Conservation (phyloP, 1,140 invertebrate species). For the Drosophila subpulchrella region DNA sequence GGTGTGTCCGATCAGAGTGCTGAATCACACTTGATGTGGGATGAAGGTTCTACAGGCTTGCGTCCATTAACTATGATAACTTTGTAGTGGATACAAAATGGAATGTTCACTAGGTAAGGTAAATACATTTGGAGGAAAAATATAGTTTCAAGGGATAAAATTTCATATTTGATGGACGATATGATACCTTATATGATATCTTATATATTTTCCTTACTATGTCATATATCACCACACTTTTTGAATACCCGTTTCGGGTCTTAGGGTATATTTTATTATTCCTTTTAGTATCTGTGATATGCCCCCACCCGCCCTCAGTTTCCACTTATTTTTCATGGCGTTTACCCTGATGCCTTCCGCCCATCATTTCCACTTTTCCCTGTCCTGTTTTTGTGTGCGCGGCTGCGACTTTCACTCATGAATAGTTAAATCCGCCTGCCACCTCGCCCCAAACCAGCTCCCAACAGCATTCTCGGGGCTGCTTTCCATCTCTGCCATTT, state of each 20-base stretch:
- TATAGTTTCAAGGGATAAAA: no score
- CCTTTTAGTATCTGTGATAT: conserved; percentile 35
- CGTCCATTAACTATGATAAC: background rate
- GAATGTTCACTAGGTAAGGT: no score
- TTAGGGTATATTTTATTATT: conserved; percentile 35
- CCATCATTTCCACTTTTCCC: conserved; percentile 35
- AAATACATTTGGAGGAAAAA: no score
- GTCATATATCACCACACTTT: background rate
- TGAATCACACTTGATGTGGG: conserved; percentile 35
- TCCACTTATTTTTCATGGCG: conserved; percentile 47
- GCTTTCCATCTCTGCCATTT: conserved; percentile 75
- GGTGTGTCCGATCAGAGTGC: conserved; percentile 18
- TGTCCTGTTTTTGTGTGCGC: conserved; percentile 36
- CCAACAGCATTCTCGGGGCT: conserved; percentile 40
- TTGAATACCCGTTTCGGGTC: background rate
- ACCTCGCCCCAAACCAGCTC: conserved; percentile 11
- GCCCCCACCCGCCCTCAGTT: conserved; percentile 1
- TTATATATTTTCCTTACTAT: background rate
- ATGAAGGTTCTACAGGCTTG: conserved; percentile 5
- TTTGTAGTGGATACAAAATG: background rate
- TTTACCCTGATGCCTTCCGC: conserved; percentile 32
- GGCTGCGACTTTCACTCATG: conserved; percentile 63
- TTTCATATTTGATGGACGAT: no score
- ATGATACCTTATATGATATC: background rate
- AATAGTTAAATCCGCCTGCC: conserved; percentile 75